phyloP scores from a whole-genome alignment of 92 coral and sea anemone species.

The Porites cylindrica region DNA sequence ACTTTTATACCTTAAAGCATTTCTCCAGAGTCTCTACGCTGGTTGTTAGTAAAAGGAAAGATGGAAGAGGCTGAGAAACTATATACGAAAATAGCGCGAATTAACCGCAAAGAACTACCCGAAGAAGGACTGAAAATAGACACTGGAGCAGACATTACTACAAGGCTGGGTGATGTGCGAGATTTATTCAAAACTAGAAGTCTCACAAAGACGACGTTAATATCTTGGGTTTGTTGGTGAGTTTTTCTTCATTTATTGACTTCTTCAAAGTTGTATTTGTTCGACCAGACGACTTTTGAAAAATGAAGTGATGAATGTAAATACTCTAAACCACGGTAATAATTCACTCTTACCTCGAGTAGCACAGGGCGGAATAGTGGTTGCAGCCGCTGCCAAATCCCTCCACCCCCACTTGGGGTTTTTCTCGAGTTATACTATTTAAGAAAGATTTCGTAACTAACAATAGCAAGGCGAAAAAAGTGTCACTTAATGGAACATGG shows the following conservation, averaged over 20 bases:
- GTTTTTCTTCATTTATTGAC: background rate
- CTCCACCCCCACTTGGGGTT: no score
- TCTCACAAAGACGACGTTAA: constrained; percentile 29
- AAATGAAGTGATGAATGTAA: no score
- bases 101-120: constrained; percentile 44
- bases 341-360: no score
- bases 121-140: constrained; percentile 27
- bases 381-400: no score
- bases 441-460: no score
- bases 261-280: no score
- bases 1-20: constrained; percentile 8
- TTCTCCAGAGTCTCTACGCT: constrained; percentile 72
- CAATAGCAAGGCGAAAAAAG: no score
- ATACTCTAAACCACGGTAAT: no score
- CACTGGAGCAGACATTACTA: background rate
- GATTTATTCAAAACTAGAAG: constrained; percentile 45
- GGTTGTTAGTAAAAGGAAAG: constrained; percentile 69
- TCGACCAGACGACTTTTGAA: no score
- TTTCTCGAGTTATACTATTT: no score
- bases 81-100: constrained; percentile 35
- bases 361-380: no score
- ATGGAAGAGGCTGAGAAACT: constrained; percentile 47
- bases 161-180: constrained; percentile 53
- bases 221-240: constrained; percentile 55
- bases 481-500: no score